These are phyloP conservation scores for Aurelia aurita DNA, from an alignment of 30 jellyfish, hydroid and myxozoan species.

Conservation along the genomic window DNA sequence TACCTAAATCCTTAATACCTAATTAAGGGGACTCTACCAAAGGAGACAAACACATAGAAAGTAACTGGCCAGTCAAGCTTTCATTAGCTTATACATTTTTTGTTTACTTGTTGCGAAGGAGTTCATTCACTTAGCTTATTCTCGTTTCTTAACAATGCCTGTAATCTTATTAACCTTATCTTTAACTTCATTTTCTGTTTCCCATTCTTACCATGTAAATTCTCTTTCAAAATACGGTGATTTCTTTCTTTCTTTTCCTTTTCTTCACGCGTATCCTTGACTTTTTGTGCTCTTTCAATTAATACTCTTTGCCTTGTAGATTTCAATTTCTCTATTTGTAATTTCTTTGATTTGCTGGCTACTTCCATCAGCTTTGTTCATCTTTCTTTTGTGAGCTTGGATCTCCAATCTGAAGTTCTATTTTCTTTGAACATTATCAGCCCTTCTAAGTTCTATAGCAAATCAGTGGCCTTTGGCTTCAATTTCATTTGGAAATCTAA, in stretches of 20 bases:
- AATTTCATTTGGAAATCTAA: conserved; percentile 7
- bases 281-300: too few relatives aligned
- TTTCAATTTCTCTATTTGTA: conserved; percentile 1
- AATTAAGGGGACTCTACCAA: too few relatives aligned
- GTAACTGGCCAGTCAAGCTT: too few relatives aligned
- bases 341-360: conserved; percentile 24
- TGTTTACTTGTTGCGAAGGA: too few relatives aligned
- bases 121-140: neutral
- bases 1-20: too few relatives aligned
- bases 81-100: too few relatives aligned
- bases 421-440: conserved; percentile 22
- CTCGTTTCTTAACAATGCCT: too few relatives aligned
- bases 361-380: conserved; percentile 8
- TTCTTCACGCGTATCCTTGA: neutral
- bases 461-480: conserved; percentile 46
- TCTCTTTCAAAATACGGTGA: neutral
- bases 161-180: too few relatives aligned
- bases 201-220: neutral
- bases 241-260: neutral
- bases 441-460: conserved; percentile 33
- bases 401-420: conserved; percentile 34
- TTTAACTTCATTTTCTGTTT: too few relatives aligned
- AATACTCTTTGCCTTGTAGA: conserved; percentile 1
- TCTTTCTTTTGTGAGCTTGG: neutral
- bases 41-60: too few relatives aligned